Evolutionary conservation across 2,888 invertebrate species (phyloP).

Genomic region (Dolichopus griseipennis): DNA sequence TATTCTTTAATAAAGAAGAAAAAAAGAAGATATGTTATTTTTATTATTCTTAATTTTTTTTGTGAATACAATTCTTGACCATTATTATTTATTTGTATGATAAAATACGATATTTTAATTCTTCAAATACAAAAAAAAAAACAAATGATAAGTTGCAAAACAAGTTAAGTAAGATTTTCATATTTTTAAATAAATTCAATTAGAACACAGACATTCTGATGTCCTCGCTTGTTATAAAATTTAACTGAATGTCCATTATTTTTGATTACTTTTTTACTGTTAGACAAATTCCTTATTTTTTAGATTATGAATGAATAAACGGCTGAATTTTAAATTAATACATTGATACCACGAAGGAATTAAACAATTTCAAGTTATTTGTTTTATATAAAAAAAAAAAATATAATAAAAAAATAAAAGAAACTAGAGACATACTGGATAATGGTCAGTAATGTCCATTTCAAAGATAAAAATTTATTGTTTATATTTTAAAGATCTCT

Average conservation of each 20-base stretch:
- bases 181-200: background rate
- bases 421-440: background rate
- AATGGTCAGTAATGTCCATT: background rate
- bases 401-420: background rate
- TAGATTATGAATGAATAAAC: background rate
- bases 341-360: background rate
- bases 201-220: background rate
- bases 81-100: background rate
- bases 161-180: background rate
- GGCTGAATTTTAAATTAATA: background rate
- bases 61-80: too few species aligned
- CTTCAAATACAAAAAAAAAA: background rate
- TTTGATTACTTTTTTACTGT: background rate
- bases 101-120: background rate
- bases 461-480: background rate
- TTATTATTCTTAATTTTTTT: too few species aligned
- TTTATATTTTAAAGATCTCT: background rate
- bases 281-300: background rate
- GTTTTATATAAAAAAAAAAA: background rate
- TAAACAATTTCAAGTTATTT: background rate
- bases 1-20: background rate
- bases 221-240: background rate
- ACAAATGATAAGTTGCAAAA: background rate
- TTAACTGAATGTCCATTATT: background rate
- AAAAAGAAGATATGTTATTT: background rate